Conservation (phyloP, 2,113 vertebrate species). For the Solea senegalensis region DNA sequence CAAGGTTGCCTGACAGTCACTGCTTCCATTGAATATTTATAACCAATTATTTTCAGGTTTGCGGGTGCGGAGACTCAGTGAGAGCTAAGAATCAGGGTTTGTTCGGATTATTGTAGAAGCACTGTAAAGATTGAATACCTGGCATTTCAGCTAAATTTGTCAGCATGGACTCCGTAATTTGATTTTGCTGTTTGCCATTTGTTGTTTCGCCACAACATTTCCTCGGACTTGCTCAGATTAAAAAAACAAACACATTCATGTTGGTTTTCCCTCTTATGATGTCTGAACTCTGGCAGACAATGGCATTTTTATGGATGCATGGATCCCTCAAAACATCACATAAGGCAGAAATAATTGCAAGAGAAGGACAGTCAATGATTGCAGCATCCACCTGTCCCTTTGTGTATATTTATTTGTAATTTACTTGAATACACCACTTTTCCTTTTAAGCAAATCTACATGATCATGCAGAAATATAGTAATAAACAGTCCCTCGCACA, state of each 20-base stretch:
- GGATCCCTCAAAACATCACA: slow-evolving; percentile 20
- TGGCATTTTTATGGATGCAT: background rate
- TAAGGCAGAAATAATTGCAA: slow-evolving; percentile 5
- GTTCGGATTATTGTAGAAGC: background rate
- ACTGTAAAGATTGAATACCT: background rate
- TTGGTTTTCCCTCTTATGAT: too few relatives aligned
- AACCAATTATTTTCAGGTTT: slow-evolving; percentile 34
- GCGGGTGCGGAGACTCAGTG: background rate
- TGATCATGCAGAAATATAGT: background rate
- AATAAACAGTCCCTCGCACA: background rate
- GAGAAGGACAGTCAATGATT: slow-evolving; percentile 15
- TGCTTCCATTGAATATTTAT: slow-evolving; percentile 53
- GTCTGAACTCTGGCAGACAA: too few relatives aligned
- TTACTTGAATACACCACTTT: background rate
- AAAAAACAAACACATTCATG: background rate
- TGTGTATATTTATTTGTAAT: slow-evolving; percentile 2
- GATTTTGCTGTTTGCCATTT: slow-evolving; percentile 4
- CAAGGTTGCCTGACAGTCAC: slow-evolving; percentile 7
- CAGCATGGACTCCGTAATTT: background rate
- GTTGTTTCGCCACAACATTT: background rate
- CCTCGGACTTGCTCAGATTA: background rate
- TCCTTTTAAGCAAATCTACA: background rate
- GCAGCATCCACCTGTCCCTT: slow-evolving; percentile 25
- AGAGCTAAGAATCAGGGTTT: background rate
- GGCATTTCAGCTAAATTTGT: background rate